Conservation (phyloP, 2,888 invertebrate genomes). For the Sthenelais limicola region DNA sequence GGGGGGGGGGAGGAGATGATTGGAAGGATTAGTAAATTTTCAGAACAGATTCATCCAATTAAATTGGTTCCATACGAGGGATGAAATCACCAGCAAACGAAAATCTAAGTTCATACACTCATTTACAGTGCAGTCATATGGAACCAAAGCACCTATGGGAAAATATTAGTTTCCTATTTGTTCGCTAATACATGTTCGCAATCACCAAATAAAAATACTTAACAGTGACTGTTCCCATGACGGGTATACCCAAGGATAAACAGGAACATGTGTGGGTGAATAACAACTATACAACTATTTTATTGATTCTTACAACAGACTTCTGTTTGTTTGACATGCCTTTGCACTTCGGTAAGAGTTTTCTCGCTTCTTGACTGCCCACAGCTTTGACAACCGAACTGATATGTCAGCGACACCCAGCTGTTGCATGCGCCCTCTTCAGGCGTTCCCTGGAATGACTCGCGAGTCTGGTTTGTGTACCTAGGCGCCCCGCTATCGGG, state of each 20-base stretch:
- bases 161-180: too few relatives aligned
- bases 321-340: constrained; percentile 30
- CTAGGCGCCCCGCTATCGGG: constrained; percentile 13
- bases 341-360: constrained; percentile 19
- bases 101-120: too few relatives aligned
- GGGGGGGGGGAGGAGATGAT: too few relatives aligned
- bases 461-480: constrained; percentile 24
- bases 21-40: too few relatives aligned
- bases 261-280: constrained; percentile 25
- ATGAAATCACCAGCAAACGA: too few relatives aligned
- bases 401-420: constrained; percentile 10
- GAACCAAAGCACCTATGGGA: too few relatives aligned
- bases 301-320: constrained; percentile 27
- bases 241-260: constrained; percentile 18
- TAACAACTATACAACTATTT: not conserved
- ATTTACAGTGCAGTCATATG: too few relatives aligned
- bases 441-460: constrained; percentile 11
- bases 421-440: constrained; percentile 20
- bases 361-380: constrained; percentile 4
- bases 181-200: too few relatives aligned
- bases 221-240: too few relatives aligned
- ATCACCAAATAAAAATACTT: too few relatives aligned
- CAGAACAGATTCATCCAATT: too few relatives aligned
- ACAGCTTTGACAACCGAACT: constrained; percentile 26
- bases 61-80: too few relatives aligned